Evolutionary conservation across 2,797 vertebrate genomes (phyloP).

Genomic region (Knipowitschia caucasica): DNA sequence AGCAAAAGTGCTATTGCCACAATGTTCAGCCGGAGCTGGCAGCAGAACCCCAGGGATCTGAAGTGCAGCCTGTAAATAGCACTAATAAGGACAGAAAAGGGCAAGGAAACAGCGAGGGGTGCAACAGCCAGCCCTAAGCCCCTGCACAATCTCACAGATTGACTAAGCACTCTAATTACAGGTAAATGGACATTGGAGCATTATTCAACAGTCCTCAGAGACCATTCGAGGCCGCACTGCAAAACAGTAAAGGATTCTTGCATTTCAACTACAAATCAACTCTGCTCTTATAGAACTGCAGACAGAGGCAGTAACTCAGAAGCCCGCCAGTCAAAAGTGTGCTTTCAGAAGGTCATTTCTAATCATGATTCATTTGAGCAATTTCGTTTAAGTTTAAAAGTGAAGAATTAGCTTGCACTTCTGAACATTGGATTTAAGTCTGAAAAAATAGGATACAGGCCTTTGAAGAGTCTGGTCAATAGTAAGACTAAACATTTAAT

Average conservation of each 20-base stretch:
- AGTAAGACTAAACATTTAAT: too few relatives aligned
- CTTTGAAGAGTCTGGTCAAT: too few relatives aligned
- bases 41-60: conserved; percentile 28
- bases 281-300: not conserved
- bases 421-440: too few relatives aligned
- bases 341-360: too few relatives aligned
- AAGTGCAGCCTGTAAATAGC: conserved; percentile 37
- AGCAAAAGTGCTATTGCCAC: conserved; percentile 43
- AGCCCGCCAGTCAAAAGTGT: too few relatives aligned
- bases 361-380: too few relatives aligned
- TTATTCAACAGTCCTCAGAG: not conserved
- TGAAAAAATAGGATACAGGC: too few relatives aligned
- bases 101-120: conserved; percentile 14
- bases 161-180: conserved; percentile 13
- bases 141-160: conserved; percentile 5
- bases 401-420: too few relatives aligned
- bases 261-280: too few relatives aligned
- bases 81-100: conserved; percentile 38
- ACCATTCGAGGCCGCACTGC: not conserved
- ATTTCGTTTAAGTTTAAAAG: too few relatives aligned
- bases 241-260: too few relatives aligned
- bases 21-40: conserved; percentile 41
- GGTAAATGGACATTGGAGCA: not conserved
- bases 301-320: too few relatives aligned
- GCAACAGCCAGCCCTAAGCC: conserved; percentile 12